Evolutionary conservation across 2,888 invertebrate species (phyloP), one percentile per base, ranked within the genome.

Genomic region (Apodemia mormo): DNA sequence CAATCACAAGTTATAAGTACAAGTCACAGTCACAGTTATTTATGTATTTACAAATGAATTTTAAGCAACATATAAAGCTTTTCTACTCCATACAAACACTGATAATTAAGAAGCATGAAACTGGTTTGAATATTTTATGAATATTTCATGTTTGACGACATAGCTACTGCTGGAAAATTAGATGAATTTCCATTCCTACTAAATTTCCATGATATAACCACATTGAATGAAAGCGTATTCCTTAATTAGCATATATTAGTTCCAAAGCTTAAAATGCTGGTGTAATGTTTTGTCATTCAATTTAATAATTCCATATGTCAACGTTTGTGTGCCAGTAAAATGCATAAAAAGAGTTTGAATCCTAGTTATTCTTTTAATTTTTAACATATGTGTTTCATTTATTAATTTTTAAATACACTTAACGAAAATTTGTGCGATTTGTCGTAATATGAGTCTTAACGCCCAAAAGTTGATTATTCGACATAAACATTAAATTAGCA

Each of bases 41-140:
- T 45, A 3, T 45, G 4, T 10, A 45, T 45, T 3, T 69, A 71
- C 71, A 76, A 79, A 77, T 76, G 76, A 80, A 76, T 75, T 80
- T 80, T 75, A 78, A 81, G 72, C 74, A 73, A 79, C 83, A 80
- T 81, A 78, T 81, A 78, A 82, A 88, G 40, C 84, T 87, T 88
- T 89, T 80, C 81, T 78, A 74, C 83, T 75, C 76, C 87, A 84
- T 85, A 89, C 89, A 90, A 91, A 90, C 87, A 87, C 82, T 81
- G 86, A 89, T 91, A 92, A 92, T 92, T 92, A 90, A 87, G 91
- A 85, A 90, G 85, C 86, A 86, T 88, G 88, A 90, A 90, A 89
- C 90, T 89, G 88, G 88, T 92, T 90, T 91, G 90, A 92, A 92
- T 92, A 90, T 89, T 89, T 89, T 87, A 89, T 86, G 88, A 89